Percentiles rank a stretch among this genome's conserved stretches.
phyloP scores from a whole-genome alignment of 2,888 invertebrate species.

The Calameuta idolon region DNA sequence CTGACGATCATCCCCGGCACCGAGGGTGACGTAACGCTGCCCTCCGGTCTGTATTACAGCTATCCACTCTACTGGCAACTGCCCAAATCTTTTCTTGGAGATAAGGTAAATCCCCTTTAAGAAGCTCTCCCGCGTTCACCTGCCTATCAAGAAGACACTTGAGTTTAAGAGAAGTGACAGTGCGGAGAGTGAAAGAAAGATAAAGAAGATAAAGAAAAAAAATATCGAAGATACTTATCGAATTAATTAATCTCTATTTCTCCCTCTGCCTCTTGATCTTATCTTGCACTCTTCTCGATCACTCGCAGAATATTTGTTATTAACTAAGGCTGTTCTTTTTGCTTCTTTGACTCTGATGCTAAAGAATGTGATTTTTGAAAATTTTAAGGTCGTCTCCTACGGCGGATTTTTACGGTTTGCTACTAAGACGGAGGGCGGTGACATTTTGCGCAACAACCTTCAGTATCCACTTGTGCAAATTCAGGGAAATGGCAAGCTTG shows the following conservation, averaged over 20 bases:
- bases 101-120: conserved; percentile 70
- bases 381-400: conserved; percentile 82
- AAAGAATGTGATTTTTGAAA: not conserved
- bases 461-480: conserved; percentile 86
- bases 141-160: not conserved
- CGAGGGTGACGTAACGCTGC: conserved; percentile 70
- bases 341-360: not conserved
- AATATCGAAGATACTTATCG: not conserved
- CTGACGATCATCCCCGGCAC: conserved; percentile 75
- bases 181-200: not conserved
- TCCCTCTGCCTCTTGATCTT: not conserved
- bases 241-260: not conserved
- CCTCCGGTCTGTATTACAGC: conserved; percentile 70
- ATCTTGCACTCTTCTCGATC: not conserved
- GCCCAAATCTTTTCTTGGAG: conserved; percentile 85
- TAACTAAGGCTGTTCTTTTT: not conserved
- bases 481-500: conserved; percentile 79
- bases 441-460: conserved; percentile 70
- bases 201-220: not conserved
- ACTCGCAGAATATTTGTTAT: not conserved
- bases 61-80: conserved; percentile 86
- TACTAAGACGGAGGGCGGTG: conserved; percentile 75
- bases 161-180: not conserved
- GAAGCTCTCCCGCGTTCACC: not conserved
- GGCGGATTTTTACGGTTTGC: conserved; percentile 88